A percentile compares a stretch with the other conserved stretches of the same genome.
phyloP scores from a whole-genome alignment of 1,140 invertebrate species.

The Cecropterus lyciades region DNA sequence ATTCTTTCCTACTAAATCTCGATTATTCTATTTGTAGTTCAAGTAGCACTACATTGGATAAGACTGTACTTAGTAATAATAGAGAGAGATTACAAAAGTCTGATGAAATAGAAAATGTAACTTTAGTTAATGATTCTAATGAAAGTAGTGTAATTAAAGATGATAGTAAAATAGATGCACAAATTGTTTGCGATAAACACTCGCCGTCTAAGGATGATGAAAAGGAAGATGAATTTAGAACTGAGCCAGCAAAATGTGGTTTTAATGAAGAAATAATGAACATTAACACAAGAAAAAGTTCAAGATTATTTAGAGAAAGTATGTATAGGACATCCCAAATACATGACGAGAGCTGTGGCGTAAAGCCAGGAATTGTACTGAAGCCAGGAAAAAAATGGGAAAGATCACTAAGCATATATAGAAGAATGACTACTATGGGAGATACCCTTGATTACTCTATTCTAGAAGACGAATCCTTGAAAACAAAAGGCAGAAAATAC shows the following conservation, averaged over 20 bases:
- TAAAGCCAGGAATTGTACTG: slow-evolving; percentile 63
- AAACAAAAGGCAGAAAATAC: slow-evolving; percentile 73
- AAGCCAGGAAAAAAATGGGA: slow-evolving; percentile 81
- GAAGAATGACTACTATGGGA: slow-evolving; percentile 69
- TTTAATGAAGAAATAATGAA: slow-evolving; percentile 19
- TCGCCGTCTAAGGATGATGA: slow-evolving; percentile 8
- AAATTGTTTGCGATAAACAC: slow-evolving; percentile 9
- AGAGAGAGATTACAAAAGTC: slow-evolving; percentile 34
- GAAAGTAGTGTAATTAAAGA: slow-evolving; percentile 7
- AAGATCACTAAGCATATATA: slow-evolving; percentile 76
- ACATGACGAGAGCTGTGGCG: slow-evolving; percentile 30
- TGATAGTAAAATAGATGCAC: neutral
- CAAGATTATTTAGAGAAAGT: slow-evolving; percentile 29
- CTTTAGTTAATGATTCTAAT: slow-evolving; percentile 27
- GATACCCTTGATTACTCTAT: slow-evolving; percentile 61
- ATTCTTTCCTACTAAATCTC: slow-evolving; percentile 53
- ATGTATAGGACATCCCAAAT: slow-evolving; percentile 1
- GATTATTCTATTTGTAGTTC: slow-evolving; percentile 50
- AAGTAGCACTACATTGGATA: slow-evolving; percentile 50
- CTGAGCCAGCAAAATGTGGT: neutral
- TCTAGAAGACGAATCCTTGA: slow-evolving; percentile 56
- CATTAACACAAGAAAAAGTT: slow-evolving; percentile 38
- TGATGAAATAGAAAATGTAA: slow-evolving; percentile 20
- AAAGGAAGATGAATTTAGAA: neutral
- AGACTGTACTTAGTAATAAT: slow-evolving; percentile 58